phyloP scores from a whole-genome alignment of 2,113 vertebrate species.

The Polypterus senegalus region DNA sequence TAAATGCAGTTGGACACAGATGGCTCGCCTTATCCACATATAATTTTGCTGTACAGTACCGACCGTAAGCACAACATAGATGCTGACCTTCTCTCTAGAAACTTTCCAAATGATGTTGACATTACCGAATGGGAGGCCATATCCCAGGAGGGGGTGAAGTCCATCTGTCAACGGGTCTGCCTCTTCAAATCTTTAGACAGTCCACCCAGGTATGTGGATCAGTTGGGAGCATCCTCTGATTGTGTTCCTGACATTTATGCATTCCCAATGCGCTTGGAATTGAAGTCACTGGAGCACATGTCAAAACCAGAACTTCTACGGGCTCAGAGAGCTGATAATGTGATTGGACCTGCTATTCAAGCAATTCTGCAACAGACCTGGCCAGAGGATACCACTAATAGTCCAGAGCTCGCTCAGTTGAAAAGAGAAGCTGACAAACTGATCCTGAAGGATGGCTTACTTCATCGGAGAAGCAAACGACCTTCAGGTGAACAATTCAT shows the following conservation, averaged over 20 bases:
- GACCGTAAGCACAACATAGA: conserved; percentile 4
- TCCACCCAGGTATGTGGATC: not conserved
- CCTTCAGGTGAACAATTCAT: not conserved
- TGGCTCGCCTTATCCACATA: conserved; percentile 1
- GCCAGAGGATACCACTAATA: not conserved
- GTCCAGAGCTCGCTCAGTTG: not conserved
- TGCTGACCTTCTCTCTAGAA: conserved; percentile 6
- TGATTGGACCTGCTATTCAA: too few species aligned
- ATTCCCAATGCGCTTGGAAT: not conserved
- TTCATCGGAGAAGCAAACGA: not conserved
- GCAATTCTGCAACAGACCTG: too few species aligned
- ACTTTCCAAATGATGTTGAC: not conserved
- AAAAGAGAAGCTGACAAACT: not conserved
- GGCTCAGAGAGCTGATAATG: not conserved
- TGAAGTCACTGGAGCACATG: not conserved
- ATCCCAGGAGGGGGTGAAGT: not conserved
- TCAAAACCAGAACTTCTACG: not conserved
- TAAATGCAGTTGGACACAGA: conserved; percentile 1
- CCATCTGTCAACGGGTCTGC: not conserved
- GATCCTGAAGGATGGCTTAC: not conserved
- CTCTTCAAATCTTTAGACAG: not conserved
- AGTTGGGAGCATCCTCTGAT: not conserved
- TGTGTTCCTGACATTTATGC: not conserved
- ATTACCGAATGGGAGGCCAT: not conserved
- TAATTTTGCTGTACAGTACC: conserved; percentile 7